Evolutionary conservation across 2,113 vertebrate species (phyloP), one percentile per base, ranked within the genome.

Genomic region (Pelecanoides urinatrix): DNA sequence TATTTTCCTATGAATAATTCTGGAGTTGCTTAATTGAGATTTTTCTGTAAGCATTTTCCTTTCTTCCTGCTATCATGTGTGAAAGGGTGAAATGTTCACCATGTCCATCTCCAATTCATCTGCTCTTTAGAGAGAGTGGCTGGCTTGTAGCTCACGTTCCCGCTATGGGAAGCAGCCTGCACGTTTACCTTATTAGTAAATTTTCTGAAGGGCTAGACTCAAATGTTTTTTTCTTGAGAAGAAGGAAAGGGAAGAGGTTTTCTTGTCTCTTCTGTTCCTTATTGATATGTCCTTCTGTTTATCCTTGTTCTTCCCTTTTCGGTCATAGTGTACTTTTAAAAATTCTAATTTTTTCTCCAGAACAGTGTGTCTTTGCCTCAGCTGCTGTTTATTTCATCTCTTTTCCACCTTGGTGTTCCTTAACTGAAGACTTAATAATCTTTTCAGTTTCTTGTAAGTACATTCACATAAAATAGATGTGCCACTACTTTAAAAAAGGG

Each of bases 381-480:
- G 13, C 76, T 87, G 81, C 88, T 93, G 36, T 89, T 93, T 80
- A 67, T 89, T 95, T 94, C 40, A 93, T 93, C 67, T 93, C 45
- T 93, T 94, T 91, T 70, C 63, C 55, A 73, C 45, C 55, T 73
- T 93, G 34, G 11, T 76, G 58, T 87, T 93, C 56, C 67, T 91
- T 84, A 89, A 84, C 63, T 81, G 63, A 84, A 81, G 59, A 81
- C 52, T 88, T 85, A 81, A 68, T 91, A 89, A 72, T 34, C 61
- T 87, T 91, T 89, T 86, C 84, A 86, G 25, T 91, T 94, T 94
- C 90, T 94, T 93, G 9, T 83, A 91, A 83, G 58, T 79, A 87
- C n/a, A 11, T 42, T 86, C 13, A 50, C 55, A 67, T 53, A 30
- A 83, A 87, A 49, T 74, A 74, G 27, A 62, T 86, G 21, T 75